Conservation (phyloP, 2,888 invertebrate species). For the Globia sparganii region DNA sequence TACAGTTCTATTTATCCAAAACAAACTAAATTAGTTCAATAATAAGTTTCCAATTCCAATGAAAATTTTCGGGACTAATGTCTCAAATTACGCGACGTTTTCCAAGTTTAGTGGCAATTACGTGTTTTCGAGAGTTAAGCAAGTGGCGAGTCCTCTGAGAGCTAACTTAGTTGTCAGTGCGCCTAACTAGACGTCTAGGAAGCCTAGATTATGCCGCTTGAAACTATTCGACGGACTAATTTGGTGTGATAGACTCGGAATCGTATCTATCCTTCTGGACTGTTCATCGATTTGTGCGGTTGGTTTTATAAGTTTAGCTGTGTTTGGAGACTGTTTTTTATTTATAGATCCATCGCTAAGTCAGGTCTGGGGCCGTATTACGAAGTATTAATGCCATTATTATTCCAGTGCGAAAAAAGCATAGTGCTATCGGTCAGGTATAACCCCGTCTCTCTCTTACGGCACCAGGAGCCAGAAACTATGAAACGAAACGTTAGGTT, state of each 20-base stretch:
- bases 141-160: conserved; percentile 54
- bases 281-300: neutral
- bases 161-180: conserved; percentile 56
- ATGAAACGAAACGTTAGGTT: too few species aligned
- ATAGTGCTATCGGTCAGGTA: neutral
- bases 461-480: too few species aligned
- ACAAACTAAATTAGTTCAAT: neutral
- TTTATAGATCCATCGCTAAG: neutral
- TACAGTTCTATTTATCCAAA: conserved; percentile 11
- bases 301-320: neutral
- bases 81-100: conserved; percentile 51
- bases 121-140: conserved; percentile 57
- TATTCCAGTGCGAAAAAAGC: too few species aligned
- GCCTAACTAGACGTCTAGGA: conserved; percentile 56
- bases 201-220: conserved; percentile 50
- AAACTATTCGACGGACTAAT: conserved; percentile 41
- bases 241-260: conserved; percentile 29
- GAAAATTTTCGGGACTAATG: conserved; percentile 34
- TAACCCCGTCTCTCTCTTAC: neutral
- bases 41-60: conserved; percentile 32
- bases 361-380: too few species aligned
- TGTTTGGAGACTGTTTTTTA: neutral
- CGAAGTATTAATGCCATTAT: too few species aligned
- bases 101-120: conserved; percentile 65
- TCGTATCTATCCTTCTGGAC: neutral